Evolutionary conservation across 2,113 vertebrate species (phyloP).

Genomic region (Nerophis ophidion): DNA sequence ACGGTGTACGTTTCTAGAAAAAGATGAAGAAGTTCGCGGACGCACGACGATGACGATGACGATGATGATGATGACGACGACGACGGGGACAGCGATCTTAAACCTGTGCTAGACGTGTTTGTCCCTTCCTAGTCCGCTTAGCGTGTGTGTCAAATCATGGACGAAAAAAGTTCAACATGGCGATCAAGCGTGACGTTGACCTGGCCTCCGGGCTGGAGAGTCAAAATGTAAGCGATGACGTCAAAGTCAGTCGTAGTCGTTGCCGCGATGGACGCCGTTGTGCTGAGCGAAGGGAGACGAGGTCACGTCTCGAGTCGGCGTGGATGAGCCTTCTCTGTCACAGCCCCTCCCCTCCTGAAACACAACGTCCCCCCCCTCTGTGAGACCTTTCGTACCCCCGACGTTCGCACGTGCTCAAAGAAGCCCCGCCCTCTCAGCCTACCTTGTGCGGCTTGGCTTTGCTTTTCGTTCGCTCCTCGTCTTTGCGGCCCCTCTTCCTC

Average conservation of each 20-base stretch:
- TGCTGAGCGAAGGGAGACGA: conserved; percentile 70
- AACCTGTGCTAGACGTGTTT: too few relatives aligned
- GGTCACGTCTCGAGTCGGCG: conserved; percentile 61
- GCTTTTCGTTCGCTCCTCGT: conserved; percentile 68
- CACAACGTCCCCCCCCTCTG: too few relatives aligned
- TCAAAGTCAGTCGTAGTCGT: neutral
- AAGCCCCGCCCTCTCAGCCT: neutral
- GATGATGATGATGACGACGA: too few relatives aligned
- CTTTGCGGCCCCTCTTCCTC: conserved; percentile 80
- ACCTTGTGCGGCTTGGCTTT: conserved; percentile 61
- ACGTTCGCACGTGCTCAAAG: neutral
- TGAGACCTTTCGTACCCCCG: neutral
- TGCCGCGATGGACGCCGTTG: conserved; percentile 78
- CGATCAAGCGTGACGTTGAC: too few relatives aligned
- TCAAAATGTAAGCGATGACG: neutral
- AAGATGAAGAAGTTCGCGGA: too few relatives aligned
- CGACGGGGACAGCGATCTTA: too few relatives aligned
- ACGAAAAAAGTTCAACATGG: too few relatives aligned
- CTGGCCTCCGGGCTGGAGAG: neutral
- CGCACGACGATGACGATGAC: too few relatives aligned
- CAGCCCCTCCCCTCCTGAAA: conserved; percentile 69
- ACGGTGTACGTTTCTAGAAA: too few relatives aligned
- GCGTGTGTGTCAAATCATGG: too few relatives aligned
- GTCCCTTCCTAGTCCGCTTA: too few relatives aligned
- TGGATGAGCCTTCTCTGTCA: conserved; percentile 67